Conservation (phyloP, 2,888 invertebrate genomes). For the Noctua pronuba region DNA sequence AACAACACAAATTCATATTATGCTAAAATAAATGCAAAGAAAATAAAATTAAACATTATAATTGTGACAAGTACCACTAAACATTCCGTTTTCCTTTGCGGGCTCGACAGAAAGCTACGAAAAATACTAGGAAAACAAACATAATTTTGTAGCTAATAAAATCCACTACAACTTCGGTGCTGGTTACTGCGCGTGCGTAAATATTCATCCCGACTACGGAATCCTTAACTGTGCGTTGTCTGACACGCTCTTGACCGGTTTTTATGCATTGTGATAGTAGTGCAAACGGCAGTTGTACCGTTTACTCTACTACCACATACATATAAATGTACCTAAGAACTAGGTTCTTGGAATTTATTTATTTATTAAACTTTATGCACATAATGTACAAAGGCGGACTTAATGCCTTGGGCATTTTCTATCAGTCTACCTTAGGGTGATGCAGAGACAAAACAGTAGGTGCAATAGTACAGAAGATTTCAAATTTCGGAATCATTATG, state of each 20-base stretch:
- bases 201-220: neutral
- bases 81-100: neutral
- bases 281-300: neutral
- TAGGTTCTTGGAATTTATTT: neutral
- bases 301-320: neutral
- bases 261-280: neutral
- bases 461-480: too few relatives aligned
- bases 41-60: too few relatives aligned
- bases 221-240: neutral
- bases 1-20: neutral
- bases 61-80: neutral
- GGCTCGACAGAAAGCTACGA: too few relatives aligned
- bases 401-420: too few relatives aligned
- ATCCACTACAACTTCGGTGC: too few relatives aligned
- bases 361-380: too few relatives aligned
- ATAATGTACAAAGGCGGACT: too few relatives aligned
- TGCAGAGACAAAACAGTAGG: too few relatives aligned
- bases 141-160: too few relatives aligned
- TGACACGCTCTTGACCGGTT: neutral
- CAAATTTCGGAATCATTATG: neutral
- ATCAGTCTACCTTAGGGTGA: too few relatives aligned
- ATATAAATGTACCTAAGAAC: neutral
- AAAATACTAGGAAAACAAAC: too few relatives aligned
- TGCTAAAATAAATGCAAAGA: neutral
- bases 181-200: too few relatives aligned